Evolutionary conservation across 2,797 vertebrate species (phyloP), one percentile per base, ranked within the genome.

Genomic region (Pseudochirops cupreus): DNA sequence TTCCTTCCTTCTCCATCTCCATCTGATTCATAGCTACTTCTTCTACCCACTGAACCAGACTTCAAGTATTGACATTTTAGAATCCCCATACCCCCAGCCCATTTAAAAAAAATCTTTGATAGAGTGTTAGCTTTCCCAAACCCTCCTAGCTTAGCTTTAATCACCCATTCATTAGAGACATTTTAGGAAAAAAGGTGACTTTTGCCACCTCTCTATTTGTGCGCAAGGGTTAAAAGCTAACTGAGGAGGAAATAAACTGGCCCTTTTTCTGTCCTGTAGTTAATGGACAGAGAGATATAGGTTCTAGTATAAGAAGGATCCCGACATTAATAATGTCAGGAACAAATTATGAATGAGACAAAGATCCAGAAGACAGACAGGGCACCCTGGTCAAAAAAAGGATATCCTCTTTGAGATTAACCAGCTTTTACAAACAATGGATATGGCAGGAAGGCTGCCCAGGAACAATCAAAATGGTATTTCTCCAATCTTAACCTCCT

Each of bases 1-100:
- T 62, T 93, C 31, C 24, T 91, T 91, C 33, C 10, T 50, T 94
- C 91, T 46, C 14, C 31, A 39, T 94, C 52, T 93, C 3, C 91
- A 91, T 56, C 97, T 93, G 67, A 91, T 59, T 13, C 18, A 92
- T 33, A 29, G n/a, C 5, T 92, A 93, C 92, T 82, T 82, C 29
- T 93, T 87, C 26, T 92, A 50, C 39, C 31, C 62, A 93, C 91
- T 33, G 5, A 93, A 93, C 2, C 74, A 87, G 18, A 74, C 18
- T 39, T 82, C 39, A 91, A 95, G 56, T 33, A 92, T 46, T 46
- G 67, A 82, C 67, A 82, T 46, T 46, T 82, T 24, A 82, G n/a
- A 39, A 7, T 46, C 21, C 5, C 9, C n/a, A 24, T 82, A 46
- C 39, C 59, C 31, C 4, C 59, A 67, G 3, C 18, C n/a, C n/a